Base-by-base conservation (phyloP, 2,888 invertebrate genomes). In the Pasiphila rectangulata region DNA sequence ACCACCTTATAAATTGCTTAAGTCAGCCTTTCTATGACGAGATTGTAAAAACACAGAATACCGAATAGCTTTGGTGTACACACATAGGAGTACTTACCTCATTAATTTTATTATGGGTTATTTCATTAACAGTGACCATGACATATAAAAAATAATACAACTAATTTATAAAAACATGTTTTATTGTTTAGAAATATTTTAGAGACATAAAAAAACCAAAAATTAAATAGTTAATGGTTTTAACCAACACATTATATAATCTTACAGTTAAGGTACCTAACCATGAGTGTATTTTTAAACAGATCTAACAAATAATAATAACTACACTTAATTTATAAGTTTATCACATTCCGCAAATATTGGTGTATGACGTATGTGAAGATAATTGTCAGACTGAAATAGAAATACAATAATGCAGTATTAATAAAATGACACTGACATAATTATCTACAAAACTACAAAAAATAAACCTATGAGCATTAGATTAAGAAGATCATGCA, bases 351-450 rank as follows among this genome's bases (percentile, higher is more conserved):
- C 69, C 69, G 74, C 73, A 79, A 58, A 77, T 79, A 86, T 61
- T 71, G 82, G 48, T 82, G 83, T 63, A 79, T 72, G 82, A 87
- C 77, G 86, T 76, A 86, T 72, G 80, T 79, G 68, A 87, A 70
- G 60, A 81, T 67, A 78, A 86, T 63, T 72, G 83, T 76, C 61
- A 80, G 68, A 70, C 87, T 87, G 87, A 81, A 87, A 87, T 64
- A 61, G 70, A 64, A 81, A 78, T 54, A 58, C 42, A 50, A 64
- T 58, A 64, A 66, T 56, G 58, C 15, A 15, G 16, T 29, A 53
- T 56, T 53, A 59, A 40, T 52, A 49, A 47, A 55, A 67, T 64
- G 58, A 59, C 59, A 64, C 52, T 48, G n/a, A n/a, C n/a, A n/a
- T n/a, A n/a, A n/a, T n/a, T n/a, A n/a, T n/a, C n/a, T n/a, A n/a